Conservation (phyloP, 2,797 vertebrate genomes). For the Astyanax mexicanus region DNA sequence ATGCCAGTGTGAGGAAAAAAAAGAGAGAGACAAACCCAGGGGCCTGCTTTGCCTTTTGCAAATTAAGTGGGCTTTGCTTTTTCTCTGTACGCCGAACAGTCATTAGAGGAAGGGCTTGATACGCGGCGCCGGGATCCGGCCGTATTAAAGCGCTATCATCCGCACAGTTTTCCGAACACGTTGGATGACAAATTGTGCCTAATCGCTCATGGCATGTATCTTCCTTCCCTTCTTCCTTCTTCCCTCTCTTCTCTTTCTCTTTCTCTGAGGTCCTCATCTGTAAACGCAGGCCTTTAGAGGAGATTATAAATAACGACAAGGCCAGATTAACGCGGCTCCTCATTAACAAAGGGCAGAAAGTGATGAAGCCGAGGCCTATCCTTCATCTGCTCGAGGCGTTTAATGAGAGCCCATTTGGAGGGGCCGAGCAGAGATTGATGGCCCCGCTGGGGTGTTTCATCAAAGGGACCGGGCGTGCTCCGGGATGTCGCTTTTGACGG, state of each 20-base stretch:
- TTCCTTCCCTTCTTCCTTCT: not conserved
- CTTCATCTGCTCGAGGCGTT: not conserved
- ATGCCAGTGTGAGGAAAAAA: constrained; percentile 16
- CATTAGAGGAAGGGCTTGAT: constrained; percentile 7
- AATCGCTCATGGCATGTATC: not conserved
- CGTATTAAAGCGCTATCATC: constrained; percentile 5
- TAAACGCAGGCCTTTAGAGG: not conserved
- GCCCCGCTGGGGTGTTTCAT: not conserved
- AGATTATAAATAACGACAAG: constrained; percentile 19
- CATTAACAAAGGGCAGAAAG: constrained; percentile 10
- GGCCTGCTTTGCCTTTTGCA: constrained; percentile 39
- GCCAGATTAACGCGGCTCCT: constrained; percentile 7
- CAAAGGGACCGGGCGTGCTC: not conserved
- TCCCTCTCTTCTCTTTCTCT: not conserved
- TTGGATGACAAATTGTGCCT: not conserved
- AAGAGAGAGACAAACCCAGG: constrained; percentile 24
- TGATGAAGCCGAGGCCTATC: constrained; percentile 1
- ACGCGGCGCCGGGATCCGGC: not conserved
- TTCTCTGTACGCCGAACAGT: not conserved
- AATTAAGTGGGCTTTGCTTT: constrained; percentile 39
- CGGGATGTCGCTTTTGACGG: not conserved
- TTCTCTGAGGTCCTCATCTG: not conserved
- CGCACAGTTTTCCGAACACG: not conserved
- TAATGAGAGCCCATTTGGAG: not conserved
- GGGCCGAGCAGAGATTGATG: not conserved